Base-by-base conservation (phyloP, 2,113 vertebrate species). In the Chitala chitala region DNA sequence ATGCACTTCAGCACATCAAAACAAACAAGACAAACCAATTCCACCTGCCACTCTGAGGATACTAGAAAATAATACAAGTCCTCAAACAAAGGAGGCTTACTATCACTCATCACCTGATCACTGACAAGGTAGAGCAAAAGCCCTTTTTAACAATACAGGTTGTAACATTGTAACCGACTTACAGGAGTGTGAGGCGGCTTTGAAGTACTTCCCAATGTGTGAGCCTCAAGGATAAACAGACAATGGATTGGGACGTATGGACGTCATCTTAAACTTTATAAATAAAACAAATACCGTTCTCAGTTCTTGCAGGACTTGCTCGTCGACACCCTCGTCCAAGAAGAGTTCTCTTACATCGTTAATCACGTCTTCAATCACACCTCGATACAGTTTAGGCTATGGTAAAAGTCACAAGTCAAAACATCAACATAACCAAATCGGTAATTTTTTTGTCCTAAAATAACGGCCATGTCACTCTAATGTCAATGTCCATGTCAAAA, bases 281-380 rank as follows among this genome's bases (percentile, higher is more conserved):
- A 58, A 29, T 38, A 61, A 51, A 69, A 22, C 20, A 6, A 51
- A n/a, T 90, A 98, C 96, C 82, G 96, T 98, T 91, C 94, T 98
- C 64, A 99, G 91, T 88, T 99, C 97, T 89, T 96, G 87, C 24
- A 99, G 92, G 72, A 99, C 94, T 87, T 99, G 97, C 69, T 99
- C 97, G 77, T 99, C 97, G 69, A 99, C 96, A 71, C 97, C 96
- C 83, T 98, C 97, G 46, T 99, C 95, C 89, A 99, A 89, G 87
- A 99, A 99, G 78, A 98, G 92, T 87, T 99, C 97, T 79, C 97
- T 89, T 50, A 98, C 97, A 81, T 98, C 96, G 80, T 91, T 98
- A 84, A 99, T 99, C 79, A 99, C 97, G 83, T 99, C 97, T 85
- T 99, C 96, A 69, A 99, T 99, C 81, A 99, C 97, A 84, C 93